Evolutionary conservation across 2,888 invertebrate genomes (phyloP).

Genomic region (Drosophila kambysellisi): DNA sequence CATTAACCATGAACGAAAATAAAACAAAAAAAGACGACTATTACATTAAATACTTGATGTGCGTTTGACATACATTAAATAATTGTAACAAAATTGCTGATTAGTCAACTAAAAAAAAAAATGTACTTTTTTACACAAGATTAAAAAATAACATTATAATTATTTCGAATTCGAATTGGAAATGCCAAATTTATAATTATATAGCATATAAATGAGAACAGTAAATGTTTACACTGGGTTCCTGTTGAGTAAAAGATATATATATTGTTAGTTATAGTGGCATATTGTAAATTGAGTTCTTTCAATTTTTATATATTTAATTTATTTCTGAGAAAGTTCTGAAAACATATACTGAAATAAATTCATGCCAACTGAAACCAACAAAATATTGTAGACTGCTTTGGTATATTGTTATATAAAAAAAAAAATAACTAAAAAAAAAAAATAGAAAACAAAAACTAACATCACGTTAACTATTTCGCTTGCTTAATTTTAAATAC

Average conservation of each 20-base stretch:
- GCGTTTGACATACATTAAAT: slow-evolving; percentile 16
- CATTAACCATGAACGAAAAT: slow-evolving; percentile 51
- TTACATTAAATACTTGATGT: slow-evolving; percentile 30
- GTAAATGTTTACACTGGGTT: slow-evolving; percentile 69
- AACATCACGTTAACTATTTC: slow-evolving; percentile 38
- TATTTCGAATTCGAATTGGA: slow-evolving; percentile 52
- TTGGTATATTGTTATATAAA: slow-evolving; percentile 33
- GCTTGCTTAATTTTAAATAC: slow-evolving; percentile 46
- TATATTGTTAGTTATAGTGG: slow-evolving; percentile 49
- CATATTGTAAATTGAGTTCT: slow-evolving; percentile 34
- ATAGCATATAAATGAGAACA: slow-evolving; percentile 26
- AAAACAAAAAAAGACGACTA: slow-evolving; percentile 26
- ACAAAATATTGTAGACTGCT: slow-evolving; percentile 57
- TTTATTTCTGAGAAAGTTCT: background rate
- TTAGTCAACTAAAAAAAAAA: slow-evolving; percentile 51
- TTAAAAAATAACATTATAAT: slow-evolving; percentile 15
- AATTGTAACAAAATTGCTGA: slow-evolving; percentile 48
- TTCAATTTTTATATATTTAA: slow-evolving; percentile 2
- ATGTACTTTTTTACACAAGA: slow-evolving; percentile 38
- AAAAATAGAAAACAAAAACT: slow-evolving; percentile 6
- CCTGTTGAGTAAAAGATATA: slow-evolving; percentile 57
- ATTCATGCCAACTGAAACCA: slow-evolving; percentile 29
- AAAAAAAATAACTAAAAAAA: background rate
- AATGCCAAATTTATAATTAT: slow-evolving; percentile 58
- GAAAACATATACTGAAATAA: background rate